Base-by-base conservation (phyloP, 2,888 invertebrate species). In the Oscheius sp. region DNA sequence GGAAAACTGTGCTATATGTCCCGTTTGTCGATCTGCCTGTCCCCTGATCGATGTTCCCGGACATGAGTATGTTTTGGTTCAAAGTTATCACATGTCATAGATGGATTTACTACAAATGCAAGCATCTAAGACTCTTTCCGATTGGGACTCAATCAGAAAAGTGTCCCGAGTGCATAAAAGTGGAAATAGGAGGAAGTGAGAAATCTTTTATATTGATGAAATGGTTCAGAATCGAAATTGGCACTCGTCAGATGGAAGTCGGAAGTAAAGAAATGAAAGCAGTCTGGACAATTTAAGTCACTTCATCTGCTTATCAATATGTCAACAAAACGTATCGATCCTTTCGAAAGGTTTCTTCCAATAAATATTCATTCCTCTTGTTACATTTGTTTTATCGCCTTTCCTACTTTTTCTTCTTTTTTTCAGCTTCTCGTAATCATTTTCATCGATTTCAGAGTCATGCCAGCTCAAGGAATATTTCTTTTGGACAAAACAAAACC, bases 401-500 rank as follows among this genome's bases (percentile, higher is more conserved):
- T 6, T 56, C 36, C 8, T 51, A 22, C 26, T 50, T 14, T 14
- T 9, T 14, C 36, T 14, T 36, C 36, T 36, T 9, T n/a, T n/a
- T n/a, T n/a, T n/a, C n/a, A n/a, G n/a, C n/a, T 6, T 22, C 22
- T 24, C 6, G 8, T 20, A 45, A 17, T 14, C 17, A 45, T 22
- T 45, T 30, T 32, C 2, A 32, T 28, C 32, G 9, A 30, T 28
- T 51, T 56, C 9, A 36, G n/a, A n/a, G 9, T 17, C 1, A 62
- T 47, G 49, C 26, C 47, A 9, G 24, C 32, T 24, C 22, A 12
- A 36, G 74, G 71, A 49, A 41, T 72, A 22, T 72, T 75, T 54
- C 67, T 68, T 38, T 32, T 75, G 33, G 72, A 75, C 33, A 72
- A 63, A 14, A 68, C 69, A 3, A 75, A 75, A 47, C 71, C 71